phyloP scores from a whole-genome alignment of 2,888 invertebrate genomes.

The Orchesellides sinensis region DNA sequence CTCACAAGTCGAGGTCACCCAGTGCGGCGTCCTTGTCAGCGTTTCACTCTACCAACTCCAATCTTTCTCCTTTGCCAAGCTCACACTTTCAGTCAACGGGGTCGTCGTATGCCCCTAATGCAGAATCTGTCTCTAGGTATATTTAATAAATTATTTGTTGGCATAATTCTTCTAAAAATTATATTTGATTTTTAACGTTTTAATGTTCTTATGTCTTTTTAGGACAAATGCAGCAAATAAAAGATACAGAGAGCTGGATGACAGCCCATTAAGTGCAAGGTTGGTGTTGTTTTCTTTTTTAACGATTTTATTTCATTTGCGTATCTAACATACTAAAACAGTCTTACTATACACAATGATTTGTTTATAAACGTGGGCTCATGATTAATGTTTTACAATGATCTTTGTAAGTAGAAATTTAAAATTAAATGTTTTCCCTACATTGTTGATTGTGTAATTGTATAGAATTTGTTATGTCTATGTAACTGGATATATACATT shows the following conservation, averaged over 20 bases:
- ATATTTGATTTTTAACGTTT: neutral
- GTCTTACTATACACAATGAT: too few relatives aligned
- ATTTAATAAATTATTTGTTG: neutral
- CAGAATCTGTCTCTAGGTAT: conserved; percentile 66
- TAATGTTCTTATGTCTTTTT: conserved; percentile 17
- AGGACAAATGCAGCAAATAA: conserved; percentile 71
- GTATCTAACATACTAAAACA: too few relatives aligned
- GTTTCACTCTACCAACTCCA: conserved; percentile 34
- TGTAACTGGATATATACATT: too few relatives aligned
- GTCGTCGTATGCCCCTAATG: conserved; percentile 65
- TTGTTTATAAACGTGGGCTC: too few relatives aligned
- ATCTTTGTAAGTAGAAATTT: too few relatives aligned
- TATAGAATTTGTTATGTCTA: too few relatives aligned
- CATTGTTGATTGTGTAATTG: too few relatives aligned
- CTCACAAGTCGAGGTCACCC: conserved; percentile 57
- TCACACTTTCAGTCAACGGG: conserved; percentile 62
- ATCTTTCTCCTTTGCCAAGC: conserved; percentile 56
- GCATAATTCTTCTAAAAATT: too few relatives aligned
- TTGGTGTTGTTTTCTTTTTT: conserved; percentile 18
- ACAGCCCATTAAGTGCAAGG: conserved; percentile 48
- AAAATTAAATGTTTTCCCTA: too few relatives aligned
- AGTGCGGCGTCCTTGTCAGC: conserved; percentile 53
- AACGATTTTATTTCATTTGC: too few relatives aligned
- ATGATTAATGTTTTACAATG: too few relatives aligned
- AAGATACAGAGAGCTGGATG: conserved; percentile 60